Evolutionary conservation across 2,888 invertebrate genomes (phyloP).

Genomic region (Rhodophaea formosa): DNA sequence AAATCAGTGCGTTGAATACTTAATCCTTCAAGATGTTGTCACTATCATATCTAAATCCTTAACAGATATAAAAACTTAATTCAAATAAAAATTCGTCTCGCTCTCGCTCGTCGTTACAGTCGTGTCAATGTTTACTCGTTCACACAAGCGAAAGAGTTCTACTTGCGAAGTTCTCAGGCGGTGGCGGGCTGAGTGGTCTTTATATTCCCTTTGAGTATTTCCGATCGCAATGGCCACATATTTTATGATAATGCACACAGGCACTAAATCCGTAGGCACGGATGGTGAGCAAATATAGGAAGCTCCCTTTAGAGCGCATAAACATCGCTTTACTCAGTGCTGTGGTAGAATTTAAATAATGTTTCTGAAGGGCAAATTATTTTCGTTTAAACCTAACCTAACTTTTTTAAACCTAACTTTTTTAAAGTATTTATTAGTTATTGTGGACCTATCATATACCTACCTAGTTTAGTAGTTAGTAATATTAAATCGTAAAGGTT

Average conservation of each 20-base stretch:
- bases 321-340: background rate
- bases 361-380: no score
- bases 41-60: no score
- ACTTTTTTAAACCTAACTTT: no score
- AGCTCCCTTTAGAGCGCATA: background rate
- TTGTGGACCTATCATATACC: no score
- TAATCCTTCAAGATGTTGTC: no score
- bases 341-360: no score
- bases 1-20: no score
- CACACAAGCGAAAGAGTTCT: conserved; percentile 11
- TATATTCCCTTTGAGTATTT: conserved; percentile 17
- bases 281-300: conserved; percentile 2
- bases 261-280: background rate
- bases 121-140: conserved; percentile 2
- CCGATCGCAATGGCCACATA: conserved; percentile 13
- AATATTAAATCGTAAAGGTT: no score
- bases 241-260: conserved; percentile 16
- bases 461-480: no score
- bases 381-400: no score
- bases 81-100: background rate
- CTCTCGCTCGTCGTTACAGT: background rate
- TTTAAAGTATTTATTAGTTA: no score
- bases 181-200: conserved; percentile 16
- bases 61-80: no score
- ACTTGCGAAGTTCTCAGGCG: conserved; percentile 4